A percentile compares a stretch with the other conserved stretches of the same genome.
Evolutionary conservation across 64 coral and sea anemone genomes (phyloP).

Genomic region (Dendronephthya gigantea): DNA sequence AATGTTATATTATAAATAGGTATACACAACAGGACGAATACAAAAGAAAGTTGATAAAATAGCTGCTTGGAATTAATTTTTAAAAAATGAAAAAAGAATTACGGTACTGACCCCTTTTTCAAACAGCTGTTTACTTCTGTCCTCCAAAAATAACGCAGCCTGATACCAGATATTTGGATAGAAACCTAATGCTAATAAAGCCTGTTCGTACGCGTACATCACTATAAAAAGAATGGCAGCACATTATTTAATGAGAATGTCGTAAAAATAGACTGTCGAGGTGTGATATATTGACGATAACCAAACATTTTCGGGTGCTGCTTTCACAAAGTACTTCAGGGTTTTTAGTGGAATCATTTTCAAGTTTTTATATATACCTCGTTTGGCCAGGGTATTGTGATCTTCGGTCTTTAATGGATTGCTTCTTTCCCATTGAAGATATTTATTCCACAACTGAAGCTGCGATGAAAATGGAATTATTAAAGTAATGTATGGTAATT

Average conservation of each 20-base stretch:
- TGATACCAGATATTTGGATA: conserved; percentile 92
- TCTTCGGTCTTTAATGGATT: conserved; percentile 85
- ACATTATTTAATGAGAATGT: too few relatives aligned
- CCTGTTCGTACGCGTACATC: conserved; percentile 96
- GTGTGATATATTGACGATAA: too few relatives aligned
- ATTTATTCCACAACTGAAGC: conserved; percentile 97
- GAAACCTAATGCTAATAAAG: conserved; percentile 68
- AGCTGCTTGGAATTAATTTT: too few relatives aligned
- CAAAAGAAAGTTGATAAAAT: too few relatives aligned
- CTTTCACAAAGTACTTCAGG: not conserved
- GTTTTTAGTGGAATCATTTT: too few relatives aligned
- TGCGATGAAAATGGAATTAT: too few relatives aligned
- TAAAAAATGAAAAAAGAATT: too few relatives aligned
- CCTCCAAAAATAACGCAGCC: conserved; percentile 72
- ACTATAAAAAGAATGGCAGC: conserved; percentile 30
- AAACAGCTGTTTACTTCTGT: conserved; percentile 56
- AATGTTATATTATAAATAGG: too few relatives aligned
- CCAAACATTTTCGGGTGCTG: too few relatives aligned
- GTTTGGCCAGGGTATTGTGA: conserved; percentile 61
- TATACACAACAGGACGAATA: too few relatives aligned
- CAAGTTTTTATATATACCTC: conserved; percentile 27
- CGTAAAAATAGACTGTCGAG: too few relatives aligned
- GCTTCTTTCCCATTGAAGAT: conserved; percentile 77
- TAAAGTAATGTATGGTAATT: too few relatives aligned
- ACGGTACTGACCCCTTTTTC: conserved; percentile 68